Evolutionary conservation across 2,888 invertebrate species (phyloP).

Genomic region (Apodemia duryi): DNA sequence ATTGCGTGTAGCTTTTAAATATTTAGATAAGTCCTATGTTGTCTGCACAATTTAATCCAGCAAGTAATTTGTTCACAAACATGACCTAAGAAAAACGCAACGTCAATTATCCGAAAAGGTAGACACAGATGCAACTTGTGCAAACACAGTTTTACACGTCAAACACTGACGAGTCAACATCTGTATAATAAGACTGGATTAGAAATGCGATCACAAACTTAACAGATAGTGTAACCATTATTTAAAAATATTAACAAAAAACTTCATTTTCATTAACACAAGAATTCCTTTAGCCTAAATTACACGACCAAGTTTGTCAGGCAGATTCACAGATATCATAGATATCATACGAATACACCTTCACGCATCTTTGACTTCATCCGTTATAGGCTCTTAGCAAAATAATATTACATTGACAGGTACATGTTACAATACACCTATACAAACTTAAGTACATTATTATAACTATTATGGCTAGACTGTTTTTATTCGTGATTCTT

Average conservation of each 20-base stretch:
- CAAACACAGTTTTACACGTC: no score
- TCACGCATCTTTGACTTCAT: background rate
- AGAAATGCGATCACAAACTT: no score
- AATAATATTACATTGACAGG: background rate
- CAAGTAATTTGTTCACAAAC: no score
- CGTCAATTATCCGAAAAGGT: no score
- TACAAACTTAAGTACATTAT: background rate
- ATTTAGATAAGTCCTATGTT: no score
- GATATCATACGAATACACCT: background rate
- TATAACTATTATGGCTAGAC: background rate
- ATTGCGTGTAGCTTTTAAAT: no score
- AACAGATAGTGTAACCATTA: background rate
- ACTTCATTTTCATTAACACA: no score
- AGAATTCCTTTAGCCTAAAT: background rate
- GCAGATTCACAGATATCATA: background rate
- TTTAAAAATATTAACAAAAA: background rate
- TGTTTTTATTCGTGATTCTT: background rate
- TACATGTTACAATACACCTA: background rate
- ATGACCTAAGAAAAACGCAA: no score
- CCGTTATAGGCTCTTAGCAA: background rate
- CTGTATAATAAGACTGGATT: no score
- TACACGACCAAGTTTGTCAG: background rate
- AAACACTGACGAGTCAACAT: no score
- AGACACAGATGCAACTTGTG: no score
- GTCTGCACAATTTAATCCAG: no score